Evolutionary conservation across 2,888 invertebrate species (phyloP), one percentile per base, ranked within the genome.

Genomic region (Diploptera punctata): DNA sequence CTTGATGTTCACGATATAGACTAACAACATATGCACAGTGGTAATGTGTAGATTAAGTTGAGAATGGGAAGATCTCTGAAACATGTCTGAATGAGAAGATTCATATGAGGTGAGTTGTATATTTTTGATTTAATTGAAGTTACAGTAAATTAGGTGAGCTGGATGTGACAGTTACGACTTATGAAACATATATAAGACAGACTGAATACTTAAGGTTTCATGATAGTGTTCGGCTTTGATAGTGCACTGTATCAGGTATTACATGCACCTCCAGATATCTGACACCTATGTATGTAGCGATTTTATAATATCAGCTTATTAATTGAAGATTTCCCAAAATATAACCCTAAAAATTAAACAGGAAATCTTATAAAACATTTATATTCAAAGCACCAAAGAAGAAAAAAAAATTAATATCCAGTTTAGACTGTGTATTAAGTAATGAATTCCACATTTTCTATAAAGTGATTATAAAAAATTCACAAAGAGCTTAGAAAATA

Each of bases 161-260:
- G n/a, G n/a, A n/a, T n/a, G n/a, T n/a, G n/a, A n/a, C n/a, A n/a
- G n/a, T n/a, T n/a, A n/a, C n/a, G n/a, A n/a, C n/a, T n/a, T n/a
- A n/a, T n/a, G n/a, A n/a, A n/a, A n/a, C n/a, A n/a, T n/a, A n/a
- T n/a, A n/a, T n/a, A n/a, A n/a, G 33, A 29, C 31, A 57, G 26
- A 57, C 57, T 57, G 57, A 57, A 57, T 57, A 24, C n/a, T 29
- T 57, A 16, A 29, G 31, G 29, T 57, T 57, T 57, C 57, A 57
- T 29, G 2, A 3, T 57, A 3, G 57, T 57, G 29, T 29, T 24
- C 29, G 13, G 29, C 26, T n/a, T 57, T 2, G n/a, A 7, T 29
- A 57, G 57, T 5, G n/a, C 47, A 13, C n/a, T 10, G 10, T 10
- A n/a, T 47, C 29, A n/a, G 4, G 26, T n/a, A 57, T n/a, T 57